Evolutionary conservation across 1,140 invertebrate species (phyloP), one percentile per base, ranked within the genome.

Genomic region (Polypedilum pembai): DNA sequence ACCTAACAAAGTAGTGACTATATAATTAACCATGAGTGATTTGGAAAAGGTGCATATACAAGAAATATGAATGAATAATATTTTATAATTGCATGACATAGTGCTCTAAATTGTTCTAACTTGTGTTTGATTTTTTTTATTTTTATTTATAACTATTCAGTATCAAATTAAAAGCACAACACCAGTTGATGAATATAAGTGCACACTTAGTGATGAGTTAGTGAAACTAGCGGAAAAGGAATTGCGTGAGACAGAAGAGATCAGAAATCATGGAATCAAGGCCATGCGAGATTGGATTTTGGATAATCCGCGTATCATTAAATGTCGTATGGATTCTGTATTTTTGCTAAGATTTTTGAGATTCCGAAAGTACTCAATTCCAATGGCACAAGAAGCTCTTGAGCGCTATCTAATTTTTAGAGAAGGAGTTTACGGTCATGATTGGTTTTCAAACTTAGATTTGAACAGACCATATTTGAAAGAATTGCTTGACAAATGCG

Each of bases 391-490:
- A 79, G 89, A 92, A 77, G 89, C 92, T 1, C 84, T 94, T 41
- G 89, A 94, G 79, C 86, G 92, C 56, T 95, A 94, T 80, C 84
- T 95, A 40, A 83, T 92, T n/a, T 86, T 94, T 74, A 86, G 92
- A 33, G 89, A 91, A n/a, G 76, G 74, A 15, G 73, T 24, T 33
- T 69, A 69, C 20, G 65, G 65, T 7, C 18, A 69, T 10, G 65
- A 69, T 69, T 69, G 65, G 65, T 69, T 69, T 18, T 69, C 65
- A 20, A 69, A 69, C 7, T 20, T 69, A 18, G 65, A 69, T 20
- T 69, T 18, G 1, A 69, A 69, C 10, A n/a, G 20, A 10, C 65
- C 65, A 8, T 18, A 69, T 5, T 20, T 69, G 1, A 18, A 3
- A 8, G 65, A 69, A 18, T 69, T 69, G 18, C 17, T 69, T 7